Conservation (phyloP, 1,140 invertebrate genomes). For the Cotesia vestalis region DNA sequence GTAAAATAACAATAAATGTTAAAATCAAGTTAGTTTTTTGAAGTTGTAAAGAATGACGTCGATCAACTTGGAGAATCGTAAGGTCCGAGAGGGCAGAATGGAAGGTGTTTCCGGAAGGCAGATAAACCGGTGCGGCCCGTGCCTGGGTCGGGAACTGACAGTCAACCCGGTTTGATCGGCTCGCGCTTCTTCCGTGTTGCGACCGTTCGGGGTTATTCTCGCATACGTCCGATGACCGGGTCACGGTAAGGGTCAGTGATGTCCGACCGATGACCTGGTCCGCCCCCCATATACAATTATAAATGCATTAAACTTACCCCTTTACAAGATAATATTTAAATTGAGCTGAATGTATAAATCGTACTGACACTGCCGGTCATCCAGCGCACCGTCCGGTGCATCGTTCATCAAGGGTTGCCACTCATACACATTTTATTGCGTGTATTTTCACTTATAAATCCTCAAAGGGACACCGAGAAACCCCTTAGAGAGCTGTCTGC, state of each 20-base stretch:
- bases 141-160: slow-evolving; percentile 41
- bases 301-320: slow-evolving; percentile 62
- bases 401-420: slow-evolving; percentile 28
- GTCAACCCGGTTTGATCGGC: slow-evolving; percentile 39
- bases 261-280: slow-evolving; percentile 60
- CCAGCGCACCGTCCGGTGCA: slow-evolving; percentile 16
- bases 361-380: slow-evolving; percentile 13
- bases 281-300: slow-evolving; percentile 61
- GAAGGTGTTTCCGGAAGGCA: slow-evolving; percentile 29
- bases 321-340: slow-evolving; percentile 62
- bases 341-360: slow-evolving; percentile 45
- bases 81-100: slow-evolving; percentile 8
- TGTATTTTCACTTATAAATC: slow-evolving; percentile 64
- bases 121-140: slow-evolving; percentile 57
- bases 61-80: slow-evolving; percentile 25
- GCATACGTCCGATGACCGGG: slow-evolving; percentile 41
- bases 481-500: slow-evolving; percentile 20
- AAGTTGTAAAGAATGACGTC: slow-evolving; percentile 32
- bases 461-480: slow-evolving; percentile 29
- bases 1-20: neutral
- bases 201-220: slow-evolving; percentile 39
- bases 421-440: slow-evolving; percentile 54
- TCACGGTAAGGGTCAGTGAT: slow-evolving; percentile 57
- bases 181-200: slow-evolving; percentile 39
- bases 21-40: neutral